Conservation (phyloP, 2,797 vertebrate genomes). For the Halcyon chelicuti region DNA sequence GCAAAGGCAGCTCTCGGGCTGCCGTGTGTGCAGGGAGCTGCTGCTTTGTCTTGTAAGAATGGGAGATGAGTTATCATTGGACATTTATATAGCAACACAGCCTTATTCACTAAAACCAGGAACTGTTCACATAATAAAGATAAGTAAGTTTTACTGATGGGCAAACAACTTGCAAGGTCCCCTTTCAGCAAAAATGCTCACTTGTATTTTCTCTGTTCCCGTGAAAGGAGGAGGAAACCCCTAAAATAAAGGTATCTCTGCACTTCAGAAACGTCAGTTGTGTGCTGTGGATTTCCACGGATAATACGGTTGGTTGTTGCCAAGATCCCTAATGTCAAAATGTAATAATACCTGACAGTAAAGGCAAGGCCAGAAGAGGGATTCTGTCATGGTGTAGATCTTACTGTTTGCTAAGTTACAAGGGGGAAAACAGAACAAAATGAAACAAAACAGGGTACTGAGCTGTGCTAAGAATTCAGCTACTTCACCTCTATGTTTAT, state of each 20-base stretch:
- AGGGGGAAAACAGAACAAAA: too few species aligned
- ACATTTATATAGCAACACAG: not conserved
- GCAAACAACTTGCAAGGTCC: not conserved
- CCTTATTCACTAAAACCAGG: not conserved
- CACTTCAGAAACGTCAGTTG: not conserved
- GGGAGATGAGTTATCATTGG: not conserved
- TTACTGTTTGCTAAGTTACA: not conserved
- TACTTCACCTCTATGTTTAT: not conserved
- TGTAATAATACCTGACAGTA: not conserved
- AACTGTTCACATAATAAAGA: not conserved
- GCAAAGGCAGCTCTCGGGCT: not conserved
- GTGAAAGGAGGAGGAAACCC: not conserved
- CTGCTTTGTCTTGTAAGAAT: not conserved
- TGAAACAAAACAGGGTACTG: not conserved
- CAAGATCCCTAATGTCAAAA: not conserved
- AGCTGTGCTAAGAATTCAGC: not conserved
- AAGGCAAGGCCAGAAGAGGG: not conserved
- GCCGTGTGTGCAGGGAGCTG: fast-evolving
- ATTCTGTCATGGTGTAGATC: not conserved
- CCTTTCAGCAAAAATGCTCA: not conserved
- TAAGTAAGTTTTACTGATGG: not conserved
- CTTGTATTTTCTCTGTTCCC: not conserved
- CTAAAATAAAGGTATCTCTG: not conserved
- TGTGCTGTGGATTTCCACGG: not conserved
- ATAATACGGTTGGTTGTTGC: not conserved